Conservation (phyloP, 2,797 vertebrate genomes). For the Coregonus sp. region DNA sequence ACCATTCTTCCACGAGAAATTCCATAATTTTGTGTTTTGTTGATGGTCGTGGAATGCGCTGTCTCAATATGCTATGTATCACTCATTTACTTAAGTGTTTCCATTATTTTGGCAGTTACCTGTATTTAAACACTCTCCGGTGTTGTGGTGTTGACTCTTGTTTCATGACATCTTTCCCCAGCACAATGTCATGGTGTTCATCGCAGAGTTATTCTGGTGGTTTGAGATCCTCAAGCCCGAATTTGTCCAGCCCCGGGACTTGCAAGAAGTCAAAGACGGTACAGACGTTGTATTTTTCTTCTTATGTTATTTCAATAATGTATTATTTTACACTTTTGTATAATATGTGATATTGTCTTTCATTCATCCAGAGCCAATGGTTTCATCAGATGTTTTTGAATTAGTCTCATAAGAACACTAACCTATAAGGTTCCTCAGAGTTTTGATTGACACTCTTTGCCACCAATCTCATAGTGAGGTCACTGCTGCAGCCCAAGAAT, state of each 20-base stretch:
- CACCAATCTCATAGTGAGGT: conserved; percentile 75
- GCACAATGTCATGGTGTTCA: conserved; percentile 92
- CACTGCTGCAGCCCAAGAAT: conserved; percentile 82
- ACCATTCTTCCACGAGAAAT: no score
- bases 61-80: no score
- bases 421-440: neutral
- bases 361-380: neutral
- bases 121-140: neutral
- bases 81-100: no score
- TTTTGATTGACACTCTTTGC: conserved; percentile 11
- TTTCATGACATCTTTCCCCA: conserved; percentile 48
- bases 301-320: no score
- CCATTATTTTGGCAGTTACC: neutral
- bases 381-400: neutral
- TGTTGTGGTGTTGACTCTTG: neutral
- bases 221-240: conserved; percentile 93
- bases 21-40: no score
- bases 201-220: conserved; percentile 98
- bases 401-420: neutral
- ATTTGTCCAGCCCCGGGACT: conserved; percentile 90
- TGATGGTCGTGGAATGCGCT: no score
- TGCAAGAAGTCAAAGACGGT: conserved; percentile 92
- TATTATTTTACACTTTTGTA: neutral
- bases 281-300: conserved; percentile 9
- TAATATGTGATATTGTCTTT: neutral